Evolutionary conservation across 2,888 invertebrate species (phyloP), one percentile per base, ranked within the genome.

Genomic region (Sinhomidia bicolor): DNA sequence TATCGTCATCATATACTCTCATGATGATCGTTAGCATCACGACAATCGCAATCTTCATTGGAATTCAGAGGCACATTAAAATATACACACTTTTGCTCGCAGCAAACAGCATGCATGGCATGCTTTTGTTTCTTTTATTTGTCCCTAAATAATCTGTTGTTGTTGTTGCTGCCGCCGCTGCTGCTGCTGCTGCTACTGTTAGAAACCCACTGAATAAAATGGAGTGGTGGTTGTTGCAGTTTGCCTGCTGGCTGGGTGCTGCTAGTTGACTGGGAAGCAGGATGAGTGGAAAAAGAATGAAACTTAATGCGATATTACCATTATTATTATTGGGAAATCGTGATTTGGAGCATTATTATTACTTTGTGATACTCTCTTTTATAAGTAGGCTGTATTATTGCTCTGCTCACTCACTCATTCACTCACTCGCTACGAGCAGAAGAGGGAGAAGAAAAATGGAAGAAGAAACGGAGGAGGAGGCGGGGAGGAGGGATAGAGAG

Each of bases 341-440:
- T 79, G 54, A 79, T 79, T 79, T 79, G 79, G 79, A 79, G 79
- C 79, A 57, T 79, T 79, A 32, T 17, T 36, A 68, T 68, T 68
- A 68, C 20, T 41, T 32, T 26, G 60, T 14, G 12, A 60, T 60
- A 60, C 26, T 26, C 23, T 60, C 9, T 12, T 60, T 32, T 65
- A 32, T 32, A 65, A 65, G 62, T 65, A 65, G 29, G n/a, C 32
- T 65, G 32, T 5, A 14, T 65, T 14, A 6, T 65, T n/a, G 3
- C 5, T 5, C 17, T 23, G 20, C 17, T 57, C 12, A 20, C 23
- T 3, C n/a, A n/a, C 3, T 23, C 9, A 60, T 6, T 20, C 23
- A 23, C 5, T 14, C 60, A 20, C 6, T 10, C 1, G 9, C 5
- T 23, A 60, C 4, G 6, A 65, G 6, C 4, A n/a, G 57, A 3